These are phyloP conservation scores for Drosophila athabasca DNA, from an alignment of 1,140 invertebrate genomes.

Conservation along the genomic window DNA sequence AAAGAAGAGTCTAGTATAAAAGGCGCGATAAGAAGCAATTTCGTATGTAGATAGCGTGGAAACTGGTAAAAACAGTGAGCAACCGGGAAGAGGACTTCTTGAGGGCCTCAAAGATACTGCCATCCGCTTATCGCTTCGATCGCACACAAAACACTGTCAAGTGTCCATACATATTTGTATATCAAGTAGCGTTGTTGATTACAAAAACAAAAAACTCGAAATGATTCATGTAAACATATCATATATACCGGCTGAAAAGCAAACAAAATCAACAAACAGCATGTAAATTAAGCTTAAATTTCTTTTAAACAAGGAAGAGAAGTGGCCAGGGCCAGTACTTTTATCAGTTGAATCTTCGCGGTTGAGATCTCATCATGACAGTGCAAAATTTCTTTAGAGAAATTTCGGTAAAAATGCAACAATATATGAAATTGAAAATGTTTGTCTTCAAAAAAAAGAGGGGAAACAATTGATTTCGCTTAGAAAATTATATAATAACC, in stretches of 20 bases:
- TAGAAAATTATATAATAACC: conserved; percentile 40
- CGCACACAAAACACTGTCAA: conserved; percentile 20
- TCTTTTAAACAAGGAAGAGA: neutral
- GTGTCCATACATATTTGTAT: conserved; percentile 25
- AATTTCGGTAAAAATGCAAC: conserved; percentile 9
- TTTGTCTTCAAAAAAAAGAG: conserved; percentile 1
- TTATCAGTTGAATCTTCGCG: no score
- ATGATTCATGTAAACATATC: no score
- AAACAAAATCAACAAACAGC: conserved; percentile 7
- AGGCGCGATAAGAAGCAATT: conserved; percentile 22
- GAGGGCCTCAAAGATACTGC: conserved; percentile 7
- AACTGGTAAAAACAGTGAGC: no score
- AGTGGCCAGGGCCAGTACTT: neutral
- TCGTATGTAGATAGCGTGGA: neutral
- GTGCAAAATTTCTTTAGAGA: conserved; percentile 12
- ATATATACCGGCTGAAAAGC: conserved; percentile 17
- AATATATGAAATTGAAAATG: no score
- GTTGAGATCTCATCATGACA: conserved; percentile 31
- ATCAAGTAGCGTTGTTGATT: conserved; percentile 13
- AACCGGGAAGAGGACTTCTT: conserved; percentile 1
- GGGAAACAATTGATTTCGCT: neutral
- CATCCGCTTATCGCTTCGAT: conserved; percentile 10
- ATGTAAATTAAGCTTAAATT: no score
- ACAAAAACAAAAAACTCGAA: no score
- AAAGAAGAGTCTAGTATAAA: conserved; percentile 11